Percentiles rank a stretch among this genome's conserved stretches.
Conservation (phyloP, 2,888 invertebrate genomes). For the Coelinius sp. region DNA sequence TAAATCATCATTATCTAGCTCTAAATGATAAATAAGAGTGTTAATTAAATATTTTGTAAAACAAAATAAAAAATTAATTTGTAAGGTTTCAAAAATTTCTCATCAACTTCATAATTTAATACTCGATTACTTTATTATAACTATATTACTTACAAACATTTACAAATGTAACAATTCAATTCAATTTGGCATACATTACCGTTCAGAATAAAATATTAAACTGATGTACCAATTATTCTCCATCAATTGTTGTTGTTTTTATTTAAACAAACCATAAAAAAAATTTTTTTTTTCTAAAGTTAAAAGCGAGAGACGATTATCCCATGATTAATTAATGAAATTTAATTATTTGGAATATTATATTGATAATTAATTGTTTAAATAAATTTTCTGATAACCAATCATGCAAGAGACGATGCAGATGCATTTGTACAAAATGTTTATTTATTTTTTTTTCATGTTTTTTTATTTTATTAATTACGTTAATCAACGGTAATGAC, state of each 20-base stretch:
- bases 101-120: conserved; percentile 57
- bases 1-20: no score
- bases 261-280: background rate
- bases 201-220: conserved; percentile 59
- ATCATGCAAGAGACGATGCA: conserved; percentile 17
- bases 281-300: background rate
- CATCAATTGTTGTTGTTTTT: background rate
- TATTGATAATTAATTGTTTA: background rate
- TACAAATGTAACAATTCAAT: conserved; percentile 69
- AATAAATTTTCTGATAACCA: background rate
- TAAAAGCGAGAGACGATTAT: background rate
- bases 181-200: conserved; percentile 67
- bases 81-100: conserved; percentile 7
- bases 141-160: conserved; percentile 67
- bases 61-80: conserved; percentile 29
- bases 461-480: background rate
- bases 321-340: background rate
- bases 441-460: background rate
- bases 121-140: conserved; percentile 65
- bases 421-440: background rate
- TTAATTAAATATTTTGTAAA: background rate
- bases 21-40: background rate
- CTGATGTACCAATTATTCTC: conserved; percentile 45
- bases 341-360: background rate
- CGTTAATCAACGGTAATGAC: conserved; percentile 6